These are phyloP conservation scores for Dynastes tityus DNA, from an alignment of 2,888 invertebrate species.

Conservation along the genomic window DNA sequence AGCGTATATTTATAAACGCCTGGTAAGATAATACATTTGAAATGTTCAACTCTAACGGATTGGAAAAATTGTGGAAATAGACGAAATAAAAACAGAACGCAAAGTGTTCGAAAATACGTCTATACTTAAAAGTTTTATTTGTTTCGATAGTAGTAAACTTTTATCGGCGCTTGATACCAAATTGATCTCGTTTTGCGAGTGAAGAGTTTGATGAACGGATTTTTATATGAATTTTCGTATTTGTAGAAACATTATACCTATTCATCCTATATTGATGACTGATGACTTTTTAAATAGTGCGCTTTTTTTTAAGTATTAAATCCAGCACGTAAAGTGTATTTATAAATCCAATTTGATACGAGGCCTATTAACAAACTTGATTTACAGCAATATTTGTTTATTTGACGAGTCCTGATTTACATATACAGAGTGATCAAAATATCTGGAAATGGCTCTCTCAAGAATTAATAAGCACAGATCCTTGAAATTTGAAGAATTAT, in stretches of 20 bases:
- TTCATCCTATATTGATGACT: too few relatives aligned
- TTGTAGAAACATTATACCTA: too few relatives aligned
- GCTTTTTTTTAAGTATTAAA: too few relatives aligned
- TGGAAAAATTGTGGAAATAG: slow-evolving; percentile 10
- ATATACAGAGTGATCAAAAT: too few relatives aligned
- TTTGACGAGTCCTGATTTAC: too few relatives aligned
- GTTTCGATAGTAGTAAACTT: slow-evolving; percentile 30
- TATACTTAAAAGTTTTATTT: slow-evolving; percentile 29
- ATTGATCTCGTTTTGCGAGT: background rate
- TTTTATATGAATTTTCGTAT: too few relatives aligned
- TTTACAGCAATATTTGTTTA: too few relatives aligned
- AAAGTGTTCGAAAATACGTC: slow-evolving; percentile 9
- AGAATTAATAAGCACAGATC: too few relatives aligned
- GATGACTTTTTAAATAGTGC: too few relatives aligned
- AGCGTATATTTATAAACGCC: slow-evolving; percentile 46
- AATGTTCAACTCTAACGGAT: slow-evolving; percentile 4
- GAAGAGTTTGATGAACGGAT: too few relatives aligned
- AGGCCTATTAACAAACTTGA: background rate
- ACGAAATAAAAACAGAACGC: slow-evolving; percentile 26
- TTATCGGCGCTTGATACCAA: slow-evolving; percentile 26
- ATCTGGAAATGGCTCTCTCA: too few relatives aligned
- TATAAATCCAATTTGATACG: slow-evolving; percentile 6
- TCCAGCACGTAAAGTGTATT: background rate
- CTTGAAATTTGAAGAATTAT: too few relatives aligned
- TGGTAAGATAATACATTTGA: slow-evolving; percentile 29